A percentile compares a stretch with the other conserved stretches of the same genome.
Conservation (phyloP, 2,113 vertebrate genomes). For the Hiodon tergisus region DNA sequence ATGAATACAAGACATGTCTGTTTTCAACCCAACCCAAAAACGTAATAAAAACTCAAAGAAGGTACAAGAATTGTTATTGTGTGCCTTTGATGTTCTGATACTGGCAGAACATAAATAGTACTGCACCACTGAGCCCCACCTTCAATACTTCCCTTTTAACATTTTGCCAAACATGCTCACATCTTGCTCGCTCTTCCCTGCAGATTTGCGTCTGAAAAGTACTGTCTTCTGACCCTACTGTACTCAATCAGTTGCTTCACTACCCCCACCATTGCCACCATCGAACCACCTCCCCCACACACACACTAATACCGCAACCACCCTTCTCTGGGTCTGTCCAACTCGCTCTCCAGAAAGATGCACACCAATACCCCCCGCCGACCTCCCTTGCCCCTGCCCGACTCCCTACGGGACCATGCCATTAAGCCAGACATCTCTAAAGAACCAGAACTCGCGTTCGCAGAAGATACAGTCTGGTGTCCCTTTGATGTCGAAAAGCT, state of each 20-base stretch:
- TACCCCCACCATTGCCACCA: too few relatives aligned
- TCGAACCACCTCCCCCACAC: neutral
- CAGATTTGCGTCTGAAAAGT: slow-evolving; percentile 4
- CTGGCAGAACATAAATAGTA: slow-evolving; percentile 3
- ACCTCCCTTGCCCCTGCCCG: neutral
- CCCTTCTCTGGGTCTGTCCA: neutral
- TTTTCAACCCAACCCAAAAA: neutral
- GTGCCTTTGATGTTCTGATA: slow-evolving; percentile 19
- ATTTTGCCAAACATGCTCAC: neutral
- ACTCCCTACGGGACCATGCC: neutral
- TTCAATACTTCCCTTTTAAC: neutral
- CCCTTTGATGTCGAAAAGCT: slow-evolving; percentile 18
- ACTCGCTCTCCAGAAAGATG: neutral
- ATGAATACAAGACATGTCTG: neutral
- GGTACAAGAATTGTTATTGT: slow-evolving; percentile 12
- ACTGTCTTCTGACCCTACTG: neutral
- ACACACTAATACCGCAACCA: neutral
- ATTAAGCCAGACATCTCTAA: slow-evolving; percentile 1
- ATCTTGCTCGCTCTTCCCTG: neutral
- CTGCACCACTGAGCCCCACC: neutral
- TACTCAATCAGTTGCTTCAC: neutral
- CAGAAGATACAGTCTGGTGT: neutral
- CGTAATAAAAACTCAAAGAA: slow-evolving; percentile 9
- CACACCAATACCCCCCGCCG: neutral
- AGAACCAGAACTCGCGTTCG: neutral